phyloP scores from a whole-genome alignment of 2,888 invertebrate genomes.

The Rhingia rostrata region DNA sequence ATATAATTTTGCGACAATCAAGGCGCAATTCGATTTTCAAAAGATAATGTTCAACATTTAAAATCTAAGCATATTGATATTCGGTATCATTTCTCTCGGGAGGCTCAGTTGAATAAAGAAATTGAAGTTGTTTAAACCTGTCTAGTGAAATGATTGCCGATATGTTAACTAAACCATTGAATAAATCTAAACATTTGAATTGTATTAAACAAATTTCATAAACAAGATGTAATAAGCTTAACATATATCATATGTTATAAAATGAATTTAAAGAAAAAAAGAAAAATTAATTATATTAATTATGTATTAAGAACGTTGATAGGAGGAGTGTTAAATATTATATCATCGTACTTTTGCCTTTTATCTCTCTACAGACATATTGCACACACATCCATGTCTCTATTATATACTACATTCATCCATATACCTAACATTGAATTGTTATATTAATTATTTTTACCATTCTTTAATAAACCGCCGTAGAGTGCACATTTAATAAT shows the following conservation, averaged over 20 bases:
- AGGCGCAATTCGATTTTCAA: slow-evolving; percentile 12
- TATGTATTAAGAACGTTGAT: background rate
- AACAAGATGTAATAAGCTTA: too few relatives aligned
- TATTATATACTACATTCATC: background rate
- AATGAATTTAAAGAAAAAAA: too few relatives aligned
- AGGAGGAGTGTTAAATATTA: slow-evolving; percentile 1
- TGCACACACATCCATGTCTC: background rate
- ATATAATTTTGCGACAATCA: too few relatives aligned
- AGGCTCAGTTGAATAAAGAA: slow-evolving; percentile 1
- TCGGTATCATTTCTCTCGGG: slow-evolving; percentile 8
- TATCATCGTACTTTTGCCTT: background rate
- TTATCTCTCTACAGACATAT: too few relatives aligned
- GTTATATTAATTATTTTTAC: background rate
- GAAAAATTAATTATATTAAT: too few relatives aligned
- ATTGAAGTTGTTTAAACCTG: background rate
- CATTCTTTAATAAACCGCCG: slow-evolving; percentile 3
- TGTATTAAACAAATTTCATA: background rate
- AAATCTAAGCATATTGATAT: slow-evolving; percentile 23
- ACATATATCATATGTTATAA: too few relatives aligned
- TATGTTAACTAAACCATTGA: slow-evolving; percentile 6
- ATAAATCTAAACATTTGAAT: slow-evolving; percentile 2
- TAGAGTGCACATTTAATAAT: too few relatives aligned
- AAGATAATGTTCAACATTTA: background rate
- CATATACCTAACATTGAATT: background rate
- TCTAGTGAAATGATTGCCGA: slow-evolving; percentile 24